Base-by-base conservation (phyloP, 1,140 invertebrate species). In the Hestina assimilis region DNA sequence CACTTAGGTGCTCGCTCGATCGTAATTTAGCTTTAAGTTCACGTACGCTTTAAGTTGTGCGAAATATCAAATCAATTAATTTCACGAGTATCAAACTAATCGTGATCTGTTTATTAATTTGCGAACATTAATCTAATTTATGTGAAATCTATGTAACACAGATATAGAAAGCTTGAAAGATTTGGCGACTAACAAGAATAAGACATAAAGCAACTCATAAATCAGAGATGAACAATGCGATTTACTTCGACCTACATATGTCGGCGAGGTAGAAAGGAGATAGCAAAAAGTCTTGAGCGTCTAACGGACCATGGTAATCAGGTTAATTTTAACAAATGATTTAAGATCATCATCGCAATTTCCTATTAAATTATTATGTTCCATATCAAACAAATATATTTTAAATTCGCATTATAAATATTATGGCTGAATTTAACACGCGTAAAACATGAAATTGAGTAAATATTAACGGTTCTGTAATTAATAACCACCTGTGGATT, bases 11-110 rank as follows among this genome's bases (percentile, higher is more conserved):
- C 63, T 57, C n/a, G 29, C 8, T 53, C 68, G 67, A 70, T 75
- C 66, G 62, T 72, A 71, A 72, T 60, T 71, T 69, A 73, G 68
- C 72, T 83, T 78, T 79, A 76, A 78, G 69, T 82, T 79, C 72
- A 75, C 64, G 66, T 73, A 72, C 55, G 33, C 15, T 59, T 54
- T 45, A 51, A 55, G 63, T 52, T 65, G 63, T 69, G 64, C 48
- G 55, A 76, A 72, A 76, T 61, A 70, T 72, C 33, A 38, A 38
- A 31, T 38, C 65, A 33, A 28, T 43, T 43, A 43, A 43, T 51
- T 38, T 11, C 19, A 19, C 9, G 15, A 38, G 17, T 38, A 45
- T 33, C 29, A 33, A 45, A 31, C 26, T 8, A 40, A 41, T 19
- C 33, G 40, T 38, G 28, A 54, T 41, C 53, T 15, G 29, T 51